Conservation (phyloP, 2,113 vertebrate genomes). For the Mus spicilegus region DNA sequence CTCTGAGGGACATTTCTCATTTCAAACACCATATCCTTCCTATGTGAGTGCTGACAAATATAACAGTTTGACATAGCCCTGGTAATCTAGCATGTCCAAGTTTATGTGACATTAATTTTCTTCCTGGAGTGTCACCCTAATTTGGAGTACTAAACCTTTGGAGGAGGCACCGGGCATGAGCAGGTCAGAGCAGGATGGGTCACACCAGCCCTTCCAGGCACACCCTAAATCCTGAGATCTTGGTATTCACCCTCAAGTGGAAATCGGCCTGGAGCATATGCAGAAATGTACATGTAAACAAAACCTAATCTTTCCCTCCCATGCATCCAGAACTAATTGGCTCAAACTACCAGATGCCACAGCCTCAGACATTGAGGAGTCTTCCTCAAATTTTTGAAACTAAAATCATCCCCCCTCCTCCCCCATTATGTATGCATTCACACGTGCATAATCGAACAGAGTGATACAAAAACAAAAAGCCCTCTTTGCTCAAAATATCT, state of each 20-base stretch:
- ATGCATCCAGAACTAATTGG: not conserved
- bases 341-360: not conserved
- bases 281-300: too few species aligned
- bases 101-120: not conserved
- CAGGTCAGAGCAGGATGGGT: rapidly evolving
- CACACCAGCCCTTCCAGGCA: rapidly evolving
- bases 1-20: not conserved
- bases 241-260: not conserved
- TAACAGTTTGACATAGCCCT: too few species aligned
- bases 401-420: not conserved
- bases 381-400: not conserved
- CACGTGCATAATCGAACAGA: rapidly evolving
- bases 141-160: not conserved
- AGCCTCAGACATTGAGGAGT: too few species aligned
- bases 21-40: not conserved
- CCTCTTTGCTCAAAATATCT: not conserved
- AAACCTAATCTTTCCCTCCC: rapidly evolving
- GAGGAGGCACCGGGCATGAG: not conserved
- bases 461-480: not conserved
- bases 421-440: too few species aligned
- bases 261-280: too few species aligned
- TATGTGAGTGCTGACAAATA: not conserved
- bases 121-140: not conserved
- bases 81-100: not conserved
- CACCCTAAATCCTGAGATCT: not conserved